Conservation (phyloP, 2,797 vertebrate species). For the Lepidocolaptes lacrymiger region DNA sequence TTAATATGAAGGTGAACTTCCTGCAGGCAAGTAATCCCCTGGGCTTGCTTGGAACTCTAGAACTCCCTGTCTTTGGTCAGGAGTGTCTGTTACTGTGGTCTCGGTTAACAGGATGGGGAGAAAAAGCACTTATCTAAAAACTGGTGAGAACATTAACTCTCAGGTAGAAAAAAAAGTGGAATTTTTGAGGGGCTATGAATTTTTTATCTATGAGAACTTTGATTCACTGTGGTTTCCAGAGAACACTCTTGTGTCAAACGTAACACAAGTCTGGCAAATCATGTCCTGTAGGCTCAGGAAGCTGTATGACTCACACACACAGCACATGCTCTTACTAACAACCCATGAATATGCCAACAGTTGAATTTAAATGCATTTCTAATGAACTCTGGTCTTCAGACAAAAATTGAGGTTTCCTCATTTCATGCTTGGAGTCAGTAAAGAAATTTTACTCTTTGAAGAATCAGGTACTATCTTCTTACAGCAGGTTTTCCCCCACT, state of each 20-base stretch:
- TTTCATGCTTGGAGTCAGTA: not conserved
- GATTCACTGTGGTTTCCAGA: not conserved
- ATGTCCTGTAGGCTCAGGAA: slow-evolving; percentile 27
- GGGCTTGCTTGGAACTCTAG: not conserved
- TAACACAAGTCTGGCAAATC: slow-evolving; percentile 15
- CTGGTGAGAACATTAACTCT: not conserved
- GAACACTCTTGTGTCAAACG: not conserved
- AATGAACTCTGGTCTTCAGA: not conserved
- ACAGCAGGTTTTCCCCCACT: not conserved
- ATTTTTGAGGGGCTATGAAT: not conserved
- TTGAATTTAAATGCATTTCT: slow-evolving; percentile 8
- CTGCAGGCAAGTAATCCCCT: not conserved
- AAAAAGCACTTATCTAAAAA: not conserved
- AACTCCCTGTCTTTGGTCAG: not conserved
- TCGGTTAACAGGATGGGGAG: not conserved
- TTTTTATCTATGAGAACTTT: not conserved
- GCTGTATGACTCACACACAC: not conserved
- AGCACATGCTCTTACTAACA: not conserved
- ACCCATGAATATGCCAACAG: not conserved
- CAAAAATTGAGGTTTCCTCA: not conserved
- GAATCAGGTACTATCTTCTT: not conserved
- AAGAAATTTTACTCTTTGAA: not conserved
- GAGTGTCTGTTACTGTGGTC: not conserved
- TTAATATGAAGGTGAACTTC: not conserved
- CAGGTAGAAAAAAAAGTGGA: not conserved